These are phyloP conservation scores for Aquatica leii DNA, from an alignment of 2,888 invertebrate genomes.

Conservation along the genomic window DNA sequence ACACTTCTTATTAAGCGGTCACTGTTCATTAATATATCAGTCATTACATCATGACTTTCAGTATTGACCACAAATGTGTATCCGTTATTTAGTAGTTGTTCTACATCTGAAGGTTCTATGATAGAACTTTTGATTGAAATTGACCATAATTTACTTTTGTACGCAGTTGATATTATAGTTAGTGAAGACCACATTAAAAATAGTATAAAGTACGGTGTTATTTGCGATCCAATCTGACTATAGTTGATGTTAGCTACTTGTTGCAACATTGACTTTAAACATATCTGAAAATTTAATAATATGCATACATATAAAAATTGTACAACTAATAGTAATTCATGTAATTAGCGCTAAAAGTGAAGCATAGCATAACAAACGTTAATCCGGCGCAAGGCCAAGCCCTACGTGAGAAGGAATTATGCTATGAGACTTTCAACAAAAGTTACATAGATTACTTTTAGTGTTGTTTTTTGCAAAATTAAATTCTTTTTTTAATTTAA, in stretches of 20 bases:
- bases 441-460: too few relatives aligned
- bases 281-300: conserved; percentile 32
- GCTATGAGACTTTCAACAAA: too few relatives aligned
- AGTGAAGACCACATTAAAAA: conserved; percentile 38
- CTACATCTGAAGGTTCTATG: conserved; percentile 37
- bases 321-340: neutral
- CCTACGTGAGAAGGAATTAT: too few relatives aligned
- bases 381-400: too few relatives aligned
- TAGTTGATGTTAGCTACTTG: conserved; percentile 31
- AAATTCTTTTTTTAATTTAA: too few relatives aligned
- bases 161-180: conserved; percentile 41
- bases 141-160: conserved; percentile 46
- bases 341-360: too few relatives aligned
- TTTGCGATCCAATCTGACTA: neutral
- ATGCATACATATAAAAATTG: neutral
- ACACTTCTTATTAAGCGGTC: conserved; percentile 26
- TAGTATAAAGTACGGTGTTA: conserved; percentile 32
- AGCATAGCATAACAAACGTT: too few relatives aligned
- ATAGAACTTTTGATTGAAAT: conserved; percentile 41
- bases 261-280: conserved; percentile 39
- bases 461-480: too few relatives aligned
- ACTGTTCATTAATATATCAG: conserved; percentile 19
- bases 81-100: conserved; percentile 38
- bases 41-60: conserved; percentile 15
- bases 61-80: conserved; percentile 39